These are phyloP conservation scores for Daptonema setosum DNA, from an alignment of 2,888 invertebrate species.

Conservation along the genomic window DNA sequence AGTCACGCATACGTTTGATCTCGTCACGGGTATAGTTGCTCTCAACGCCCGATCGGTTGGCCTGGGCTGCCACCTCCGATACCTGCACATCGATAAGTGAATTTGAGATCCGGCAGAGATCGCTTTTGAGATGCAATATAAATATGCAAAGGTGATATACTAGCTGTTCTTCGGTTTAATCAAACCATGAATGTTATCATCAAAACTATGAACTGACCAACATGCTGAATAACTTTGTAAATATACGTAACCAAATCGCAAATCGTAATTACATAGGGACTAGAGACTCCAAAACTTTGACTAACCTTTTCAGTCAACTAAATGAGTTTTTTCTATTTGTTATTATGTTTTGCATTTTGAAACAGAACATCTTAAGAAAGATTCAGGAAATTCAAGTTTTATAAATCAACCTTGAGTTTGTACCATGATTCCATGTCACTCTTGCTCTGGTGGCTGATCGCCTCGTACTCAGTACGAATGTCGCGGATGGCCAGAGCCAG, in stretches of 20 bases:
- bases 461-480: constrained; percentile 33
- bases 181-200: too few species aligned
- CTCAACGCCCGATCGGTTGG: constrained; percentile 27
- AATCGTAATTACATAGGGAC: too few species aligned
- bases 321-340: too few species aligned
- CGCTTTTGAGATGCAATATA: too few species aligned
- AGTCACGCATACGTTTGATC: constrained; percentile 28
- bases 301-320: too few species aligned
- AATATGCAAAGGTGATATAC: too few species aligned
- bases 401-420: constrained; percentile 32
- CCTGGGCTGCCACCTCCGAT: constrained; percentile 25
- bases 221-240: too few species aligned
- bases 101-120: neutral
- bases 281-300: too few species aligned
- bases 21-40: constrained; percentile 31
- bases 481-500: constrained; percentile 34
- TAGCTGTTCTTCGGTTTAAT: too few species aligned
- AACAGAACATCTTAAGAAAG: neutral
- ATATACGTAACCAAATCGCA: too few species aligned
- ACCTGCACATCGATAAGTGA: constrained; percentile 11
- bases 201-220: too few species aligned
- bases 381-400: neutral
- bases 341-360: too few species aligned
- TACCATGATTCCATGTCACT: constrained; percentile 36
- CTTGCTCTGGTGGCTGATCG: constrained; percentile 30